phyloP scores from a whole-genome alignment of 2,113 vertebrate genomes.

The Forbesichthys agassizii region DNA sequence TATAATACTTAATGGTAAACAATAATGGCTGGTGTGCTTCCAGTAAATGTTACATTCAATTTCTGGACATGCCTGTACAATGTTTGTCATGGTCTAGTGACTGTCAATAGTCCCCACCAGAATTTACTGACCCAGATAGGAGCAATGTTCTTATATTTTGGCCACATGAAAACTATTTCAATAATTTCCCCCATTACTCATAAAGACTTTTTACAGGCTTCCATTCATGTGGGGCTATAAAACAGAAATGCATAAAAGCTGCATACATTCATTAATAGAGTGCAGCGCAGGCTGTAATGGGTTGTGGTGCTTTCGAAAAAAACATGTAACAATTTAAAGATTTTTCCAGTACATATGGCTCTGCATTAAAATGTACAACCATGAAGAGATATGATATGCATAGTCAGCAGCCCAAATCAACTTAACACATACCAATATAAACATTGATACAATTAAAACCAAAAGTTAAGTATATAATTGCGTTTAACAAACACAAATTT shows the following conservation, averaged over 20 bases:
- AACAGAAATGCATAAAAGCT: slow-evolving; percentile 22
- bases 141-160: slow-evolving; percentile 38
- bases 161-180: slow-evolving; percentile 40
- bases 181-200: slow-evolving; percentile 50
- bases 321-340: slow-evolving; percentile 21
- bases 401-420: neutral
- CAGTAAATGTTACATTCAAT: slow-evolving; percentile 41
- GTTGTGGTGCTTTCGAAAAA: slow-evolving; percentile 8
- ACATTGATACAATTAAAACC: neutral
- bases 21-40: slow-evolving; percentile 24
- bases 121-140: slow-evolving; percentile 19
- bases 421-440: slow-evolving; percentile 5
- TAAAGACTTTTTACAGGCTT: slow-evolving; percentile 32
- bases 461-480: neutral
- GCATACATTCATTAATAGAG: slow-evolving; percentile 6
- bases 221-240: slow-evolving; percentile 16
- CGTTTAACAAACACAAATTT: slow-evolving; percentile 2
- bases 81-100: slow-evolving; percentile 33
- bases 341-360: slow-evolving; percentile 8
- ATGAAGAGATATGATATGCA: slow-evolving; percentile 18
- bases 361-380: slow-evolving; percentile 34
- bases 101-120: slow-evolving; percentile 28
- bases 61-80: slow-evolving; percentile 34
- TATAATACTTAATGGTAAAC: slow-evolving; percentile 43
- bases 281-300: neutral